These are phyloP conservation scores for Diabrotica balteata DNA, from an alignment of 2,888 invertebrate genomes.

Conservation along the genomic window DNA sequence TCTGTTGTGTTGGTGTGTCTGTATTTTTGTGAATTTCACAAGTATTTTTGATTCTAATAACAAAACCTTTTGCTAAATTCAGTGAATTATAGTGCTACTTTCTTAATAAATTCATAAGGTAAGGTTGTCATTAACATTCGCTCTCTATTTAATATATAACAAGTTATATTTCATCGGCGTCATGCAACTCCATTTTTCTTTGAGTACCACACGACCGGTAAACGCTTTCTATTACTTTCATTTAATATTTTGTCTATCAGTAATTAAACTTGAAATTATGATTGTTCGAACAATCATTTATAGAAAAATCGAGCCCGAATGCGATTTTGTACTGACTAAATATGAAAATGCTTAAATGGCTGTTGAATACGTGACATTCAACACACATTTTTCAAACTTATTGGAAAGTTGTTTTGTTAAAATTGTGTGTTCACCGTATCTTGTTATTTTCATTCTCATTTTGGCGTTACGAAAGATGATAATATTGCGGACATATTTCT, in stretches of 20 bases:
- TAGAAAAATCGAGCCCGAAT: neutral
- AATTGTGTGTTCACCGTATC: too few species aligned
- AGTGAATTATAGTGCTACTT: slow-evolving; percentile 24
- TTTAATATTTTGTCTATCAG: slow-evolving; percentile 9
- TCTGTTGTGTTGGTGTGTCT: slow-evolving; percentile 63
- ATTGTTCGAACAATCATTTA: slow-evolving; percentile 3
- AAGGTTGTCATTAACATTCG: slow-evolving; percentile 55
- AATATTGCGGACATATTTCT: neutral
- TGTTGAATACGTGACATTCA: slow-evolving; percentile 11
- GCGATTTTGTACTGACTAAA: neutral
- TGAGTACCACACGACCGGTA: slow-evolving; percentile 24
- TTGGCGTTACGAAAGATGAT: too few species aligned
- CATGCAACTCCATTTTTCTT: slow-evolving; percentile 47
- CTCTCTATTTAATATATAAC: slow-evolving; percentile 54
- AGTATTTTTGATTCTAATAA: slow-evolving; percentile 53
- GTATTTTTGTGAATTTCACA: slow-evolving; percentile 50
- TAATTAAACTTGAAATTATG: slow-evolving; percentile 5
- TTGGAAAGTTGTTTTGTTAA: slow-evolving; percentile 8
- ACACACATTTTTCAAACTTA: slow-evolving; percentile 10
- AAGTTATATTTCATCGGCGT: slow-evolving; percentile 54
- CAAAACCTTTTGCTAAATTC: slow-evolving; percentile 47
- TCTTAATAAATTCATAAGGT: slow-evolving; percentile 28
- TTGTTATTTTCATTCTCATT: too few species aligned
- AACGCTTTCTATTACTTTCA: slow-evolving; percentile 22
- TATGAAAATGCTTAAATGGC: slow-evolving; percentile 8